Base-by-base conservation (phyloP, 2,113 vertebrate species). In the Oryzias melastigma region DNA sequence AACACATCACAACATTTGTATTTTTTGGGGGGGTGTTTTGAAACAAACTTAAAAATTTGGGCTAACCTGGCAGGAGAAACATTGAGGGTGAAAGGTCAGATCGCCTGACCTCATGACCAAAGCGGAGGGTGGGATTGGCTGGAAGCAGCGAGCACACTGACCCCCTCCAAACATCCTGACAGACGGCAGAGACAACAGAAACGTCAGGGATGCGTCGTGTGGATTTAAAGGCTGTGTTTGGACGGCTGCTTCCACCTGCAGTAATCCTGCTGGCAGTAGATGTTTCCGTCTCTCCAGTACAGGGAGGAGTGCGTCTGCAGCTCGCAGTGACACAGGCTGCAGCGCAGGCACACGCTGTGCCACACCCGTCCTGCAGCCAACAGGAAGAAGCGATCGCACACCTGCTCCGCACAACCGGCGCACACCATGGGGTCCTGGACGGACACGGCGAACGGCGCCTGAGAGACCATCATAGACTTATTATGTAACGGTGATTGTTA, bases 181-280 rank as follows among this genome's bases (percentile, higher is more conserved):
- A 3, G 16, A 15, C 12, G 19, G 51, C 10, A 65, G 19, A 61
- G 55, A 52, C 2, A 45, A 52, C 41, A 46, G 4, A 19, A 40
- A 42, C 22, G 50, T 63, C 18, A 57, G 41, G 40, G 19, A 16
- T 3, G 5, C 8, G 20, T 43, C 4, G 2, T 19, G 3, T 27
- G 5, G 4, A 13, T 56, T 3, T 19, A 2, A 27, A 7, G 15
- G 17, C 12, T 24, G 18, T 14, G n/a, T 4, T 18, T 20, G n/a
- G 14, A 14, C 40, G 19, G 14, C 14, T 6, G 3, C 5, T 12
- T 51, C 13, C 53, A 91, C 90, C 90, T 86, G 90, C 84, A 82
- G 78, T 91, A 91, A 65, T 91, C 90, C 25, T 79, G 83, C 54
- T 85, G 89, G 77, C 90, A 91, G 85, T 87, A 91, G 72, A 90